Evolutionary conservation across 2,888 invertebrate species (phyloP).

Genomic region (Drosophila nigricruria): DNA sequence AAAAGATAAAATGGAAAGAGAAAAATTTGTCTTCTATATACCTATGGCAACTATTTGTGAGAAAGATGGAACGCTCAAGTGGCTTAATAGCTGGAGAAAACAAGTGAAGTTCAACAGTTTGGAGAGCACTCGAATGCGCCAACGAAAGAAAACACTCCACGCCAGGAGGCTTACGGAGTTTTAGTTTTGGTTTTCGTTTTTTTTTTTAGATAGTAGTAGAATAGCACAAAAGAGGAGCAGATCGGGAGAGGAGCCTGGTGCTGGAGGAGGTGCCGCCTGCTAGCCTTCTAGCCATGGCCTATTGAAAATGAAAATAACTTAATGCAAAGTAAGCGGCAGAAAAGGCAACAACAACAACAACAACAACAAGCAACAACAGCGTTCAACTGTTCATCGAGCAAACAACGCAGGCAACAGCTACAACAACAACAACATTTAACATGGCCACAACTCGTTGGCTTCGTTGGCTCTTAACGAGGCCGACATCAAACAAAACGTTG

Average conservation of each 20-base stretch:
- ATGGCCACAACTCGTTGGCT: slow-evolving; percentile 79
- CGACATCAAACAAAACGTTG: slow-evolving; percentile 82
- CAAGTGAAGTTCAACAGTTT: slow-evolving; percentile 81
- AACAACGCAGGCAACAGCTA: slow-evolving; percentile 56
- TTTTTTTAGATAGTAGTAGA: not conserved
- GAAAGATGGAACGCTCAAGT: slow-evolving; percentile 61
- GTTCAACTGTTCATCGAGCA: slow-evolving; percentile 76
- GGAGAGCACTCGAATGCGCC: slow-evolving; percentile 73
- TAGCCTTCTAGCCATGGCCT: slow-evolving; percentile 65
- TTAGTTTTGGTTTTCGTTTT: not conserved
- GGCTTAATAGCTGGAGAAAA: slow-evolving; percentile 82
- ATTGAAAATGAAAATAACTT: slow-evolving; percentile 81
- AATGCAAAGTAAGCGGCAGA: slow-evolving; percentile 77
- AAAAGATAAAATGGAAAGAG: slow-evolving; percentile 25
- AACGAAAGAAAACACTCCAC: slow-evolving; percentile 75
- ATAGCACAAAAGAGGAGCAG: not conserved
- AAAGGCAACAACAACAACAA: slow-evolving; percentile 45
- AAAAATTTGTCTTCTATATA: slow-evolving; percentile 19
- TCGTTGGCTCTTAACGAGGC: slow-evolving; percentile 83
- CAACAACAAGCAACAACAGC: slow-evolving; percentile 37
- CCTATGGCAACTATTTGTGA: slow-evolving; percentile 16
- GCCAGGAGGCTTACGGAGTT: slow-evolving; percentile 40
- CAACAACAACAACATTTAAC: slow-evolving; percentile 59
- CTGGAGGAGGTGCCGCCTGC: slow-evolving; percentile 30
- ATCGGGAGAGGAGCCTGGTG: not conserved